Conservation (phyloP, 2,113 vertebrate genomes). For the Sebastes schlegelii region DNA sequence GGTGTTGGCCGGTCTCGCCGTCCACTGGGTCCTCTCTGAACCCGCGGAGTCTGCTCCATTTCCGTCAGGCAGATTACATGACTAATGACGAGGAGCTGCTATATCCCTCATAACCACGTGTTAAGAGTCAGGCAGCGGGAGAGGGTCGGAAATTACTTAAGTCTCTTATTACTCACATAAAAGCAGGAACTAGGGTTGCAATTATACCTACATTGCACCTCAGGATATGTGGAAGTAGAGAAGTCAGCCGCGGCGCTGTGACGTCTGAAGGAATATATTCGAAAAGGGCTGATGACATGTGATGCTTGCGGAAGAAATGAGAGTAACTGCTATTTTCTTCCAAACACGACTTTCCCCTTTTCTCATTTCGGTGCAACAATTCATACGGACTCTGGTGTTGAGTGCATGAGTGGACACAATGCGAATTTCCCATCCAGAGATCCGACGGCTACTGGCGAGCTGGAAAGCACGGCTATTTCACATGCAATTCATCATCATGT, state of each 20-base stretch:
- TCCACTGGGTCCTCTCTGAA: conserved; percentile 35
- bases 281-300: conserved; percentile 2
- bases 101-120: conserved; percentile 13
- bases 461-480: conserved; percentile 45
- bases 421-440: conserved; percentile 38
- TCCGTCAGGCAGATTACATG: conserved; percentile 44
- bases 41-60: conserved; percentile 48
- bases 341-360: conserved; percentile 17
- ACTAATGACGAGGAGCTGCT: conserved; percentile 40
- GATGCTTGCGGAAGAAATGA: conserved; percentile 11
- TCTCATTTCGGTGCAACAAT: conserved; percentile 32
- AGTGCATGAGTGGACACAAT: conserved; percentile 45
- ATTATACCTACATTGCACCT: conserved; percentile 41
- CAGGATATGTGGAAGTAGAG: conserved; percentile 30
- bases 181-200: conserved; percentile 48
- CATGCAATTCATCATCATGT: conserved; percentile 67
- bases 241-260: neutral
- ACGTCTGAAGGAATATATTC: conserved; percentile 5
- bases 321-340: conserved; percentile 22
- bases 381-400: conserved; percentile 26
- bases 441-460: conserved; percentile 12
- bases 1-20: conserved; percentile 49
- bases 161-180: conserved; percentile 55
- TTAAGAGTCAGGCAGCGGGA: conserved; percentile 22
- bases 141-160: conserved; percentile 49